Evolutionary conservation across 2,888 invertebrate species (phyloP).

Genomic region (Linnaemya vulpina): DNA sequence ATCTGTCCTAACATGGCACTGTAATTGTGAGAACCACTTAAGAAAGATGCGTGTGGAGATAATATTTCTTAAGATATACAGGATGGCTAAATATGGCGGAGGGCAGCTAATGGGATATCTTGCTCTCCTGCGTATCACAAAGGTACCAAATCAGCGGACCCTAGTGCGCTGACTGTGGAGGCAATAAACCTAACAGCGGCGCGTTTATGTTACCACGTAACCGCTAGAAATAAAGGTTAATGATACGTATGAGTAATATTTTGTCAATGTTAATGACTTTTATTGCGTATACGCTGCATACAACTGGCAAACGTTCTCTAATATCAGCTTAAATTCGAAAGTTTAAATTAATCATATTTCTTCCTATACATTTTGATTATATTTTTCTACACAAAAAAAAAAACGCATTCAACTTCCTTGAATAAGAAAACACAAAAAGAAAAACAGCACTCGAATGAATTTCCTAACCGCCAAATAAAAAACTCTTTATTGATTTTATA

Average conservation of each 20-base stretch:
- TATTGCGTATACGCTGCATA: not conserved
- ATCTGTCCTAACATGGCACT: too few species aligned
- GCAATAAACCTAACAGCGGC: too few species aligned
- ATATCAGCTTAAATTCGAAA: not conserved
- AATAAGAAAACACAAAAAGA: constrained; percentile 3
- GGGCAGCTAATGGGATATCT: too few species aligned
- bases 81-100: too few species aligned
- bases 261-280: not conserved
- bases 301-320: not conserved
- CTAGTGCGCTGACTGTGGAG: too few species aligned
- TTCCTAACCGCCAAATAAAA: constrained; percentile 31
- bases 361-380: not conserved
- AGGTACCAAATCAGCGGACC: too few species aligned
- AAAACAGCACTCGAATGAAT: not conserved
- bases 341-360: not conserved
- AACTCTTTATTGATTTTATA: constrained; percentile 54
- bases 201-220: too few species aligned
- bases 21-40: too few species aligned
- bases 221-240: too few species aligned
- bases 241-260: not conserved
- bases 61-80: too few species aligned
- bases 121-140: too few species aligned
- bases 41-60: too few species aligned
- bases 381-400: not conserved
- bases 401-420: not conserved